Conservation (phyloP, 2,888 invertebrate species). For the Sesia bembeciformis region DNA sequence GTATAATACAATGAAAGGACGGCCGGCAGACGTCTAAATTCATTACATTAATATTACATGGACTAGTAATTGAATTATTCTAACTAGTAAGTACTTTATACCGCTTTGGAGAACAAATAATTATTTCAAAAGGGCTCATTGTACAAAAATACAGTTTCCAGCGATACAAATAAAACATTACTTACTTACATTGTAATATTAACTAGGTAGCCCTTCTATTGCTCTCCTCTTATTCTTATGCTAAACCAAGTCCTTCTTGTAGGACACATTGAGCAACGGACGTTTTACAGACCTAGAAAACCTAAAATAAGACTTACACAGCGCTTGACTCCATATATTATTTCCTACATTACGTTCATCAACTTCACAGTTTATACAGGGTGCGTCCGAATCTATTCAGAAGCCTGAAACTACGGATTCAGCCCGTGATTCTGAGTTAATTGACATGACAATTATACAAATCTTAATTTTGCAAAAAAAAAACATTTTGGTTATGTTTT, state of each 20-base stretch:
- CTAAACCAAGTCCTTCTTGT: conserved; percentile 49
- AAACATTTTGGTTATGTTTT: too few relatives aligned
- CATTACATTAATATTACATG: conserved; percentile 67
- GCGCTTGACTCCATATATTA: not conserved
- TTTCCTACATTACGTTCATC: not conserved
- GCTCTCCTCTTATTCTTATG: conserved; percentile 57
- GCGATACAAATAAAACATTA: conserved; percentile 9
- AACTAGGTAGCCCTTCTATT: conserved; percentile 37
- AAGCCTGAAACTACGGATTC: too few relatives aligned
- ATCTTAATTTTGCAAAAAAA: too few relatives aligned
- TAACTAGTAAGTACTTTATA: conserved; percentile 74
- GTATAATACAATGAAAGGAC: conserved; percentile 6
- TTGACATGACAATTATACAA: too few relatives aligned
- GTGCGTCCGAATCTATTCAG: too few relatives aligned
- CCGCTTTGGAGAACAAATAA: conserved; percentile 67
- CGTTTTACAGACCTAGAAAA: conserved; percentile 39
- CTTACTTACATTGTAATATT: conserved; percentile 30
- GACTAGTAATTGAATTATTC: conserved; percentile 73
- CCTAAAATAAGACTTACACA: conserved; percentile 12
- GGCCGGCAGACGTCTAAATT: conserved; percentile 57
- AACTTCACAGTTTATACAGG: too few relatives aligned
- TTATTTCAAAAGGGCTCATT: conserved; percentile 43
- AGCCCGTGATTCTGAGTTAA: too few relatives aligned
- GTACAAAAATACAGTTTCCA: conserved; percentile 30
- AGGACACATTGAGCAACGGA: conserved; percentile 71